phyloP scores from a whole-genome alignment of 2,113 vertebrate species.

The Amazona guildingii region DNA sequence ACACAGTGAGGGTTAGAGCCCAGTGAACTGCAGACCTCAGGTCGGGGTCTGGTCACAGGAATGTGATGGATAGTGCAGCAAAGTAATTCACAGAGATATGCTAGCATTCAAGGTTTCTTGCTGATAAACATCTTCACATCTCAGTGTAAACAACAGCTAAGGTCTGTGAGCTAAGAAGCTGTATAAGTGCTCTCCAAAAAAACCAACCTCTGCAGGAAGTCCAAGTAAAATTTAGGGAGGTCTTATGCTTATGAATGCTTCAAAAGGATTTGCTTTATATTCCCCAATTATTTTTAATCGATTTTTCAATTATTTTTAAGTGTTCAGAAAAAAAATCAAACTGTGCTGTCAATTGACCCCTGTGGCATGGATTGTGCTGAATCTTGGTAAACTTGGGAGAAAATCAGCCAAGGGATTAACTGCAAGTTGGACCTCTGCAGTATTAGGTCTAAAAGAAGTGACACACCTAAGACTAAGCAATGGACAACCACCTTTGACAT shows the following conservation, averaged over 20 bases:
- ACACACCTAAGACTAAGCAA: fast-evolving
- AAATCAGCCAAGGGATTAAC: neutral
- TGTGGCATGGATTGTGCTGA: neutral
- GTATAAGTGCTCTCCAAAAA: neutral
- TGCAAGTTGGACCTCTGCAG: neutral
- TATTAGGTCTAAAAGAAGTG: neutral
- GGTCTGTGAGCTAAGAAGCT: neutral
- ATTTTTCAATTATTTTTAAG: neutral
- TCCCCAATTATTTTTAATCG: neutral
- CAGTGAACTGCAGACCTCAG: neutral
- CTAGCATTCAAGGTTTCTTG: neutral
- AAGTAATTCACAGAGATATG: neutral
- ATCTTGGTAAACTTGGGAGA: neutral
- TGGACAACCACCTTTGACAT: neutral
- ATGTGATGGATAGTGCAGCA: neutral
- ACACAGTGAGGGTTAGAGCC: neutral
- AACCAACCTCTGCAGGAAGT: neutral
- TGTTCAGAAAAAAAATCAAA: neutral
- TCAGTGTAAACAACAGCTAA: neutral
- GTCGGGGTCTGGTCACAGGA: neutral
- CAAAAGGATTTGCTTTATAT: neutral
- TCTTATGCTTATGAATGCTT: neutral
- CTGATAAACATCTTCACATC: neutral
- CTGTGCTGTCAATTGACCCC: neutral
- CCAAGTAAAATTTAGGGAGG: neutral